Conservation (phyloP, 2,888 invertebrate species). For the Gryllus longicercus region DNA sequence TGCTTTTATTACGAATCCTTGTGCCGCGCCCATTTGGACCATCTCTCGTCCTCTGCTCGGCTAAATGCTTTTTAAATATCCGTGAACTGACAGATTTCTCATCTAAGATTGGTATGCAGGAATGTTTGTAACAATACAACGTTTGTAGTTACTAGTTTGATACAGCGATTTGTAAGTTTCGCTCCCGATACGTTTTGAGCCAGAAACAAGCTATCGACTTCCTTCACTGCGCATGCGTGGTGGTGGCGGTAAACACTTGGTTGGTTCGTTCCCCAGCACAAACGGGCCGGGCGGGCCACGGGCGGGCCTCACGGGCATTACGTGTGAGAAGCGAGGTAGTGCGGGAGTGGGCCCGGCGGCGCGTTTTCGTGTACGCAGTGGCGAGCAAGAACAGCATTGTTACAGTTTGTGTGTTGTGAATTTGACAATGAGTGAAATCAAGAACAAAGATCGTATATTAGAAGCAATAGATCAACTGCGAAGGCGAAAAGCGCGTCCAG, state of each 20-base stretch:
- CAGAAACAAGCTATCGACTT: slow-evolving; percentile 28
- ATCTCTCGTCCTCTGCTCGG: too few species aligned
- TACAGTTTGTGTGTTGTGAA: background rate
- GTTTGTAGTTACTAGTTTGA: too few species aligned
- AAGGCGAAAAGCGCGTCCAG: slow-evolving; percentile 78
- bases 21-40: background rate
- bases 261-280: background rate
- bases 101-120: too few species aligned
- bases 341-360: background rate
- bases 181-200: background rate
- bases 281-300: slow-evolving; percentile 20
- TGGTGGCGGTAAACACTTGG: slow-evolving; percentile 19
- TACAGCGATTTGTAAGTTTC: background rate
- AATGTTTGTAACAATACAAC: too few species aligned
- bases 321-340: background rate
- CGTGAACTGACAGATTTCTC: too few species aligned
- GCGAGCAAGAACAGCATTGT: background rate
- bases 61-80: too few species aligned
- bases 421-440: slow-evolving; percentile 57
- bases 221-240: slow-evolving; percentile 27
- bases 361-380: slow-evolving; percentile 3
- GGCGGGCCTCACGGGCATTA: background rate
- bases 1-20: background rate
- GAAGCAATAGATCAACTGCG: slow-evolving; percentile 82
- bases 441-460: slow-evolving; percentile 70